Evolutionary conservation across 2,888 invertebrate species (phyloP), one percentile per base, ranked within the genome.

Genomic region (Trypoxylon attenuatum): DNA sequence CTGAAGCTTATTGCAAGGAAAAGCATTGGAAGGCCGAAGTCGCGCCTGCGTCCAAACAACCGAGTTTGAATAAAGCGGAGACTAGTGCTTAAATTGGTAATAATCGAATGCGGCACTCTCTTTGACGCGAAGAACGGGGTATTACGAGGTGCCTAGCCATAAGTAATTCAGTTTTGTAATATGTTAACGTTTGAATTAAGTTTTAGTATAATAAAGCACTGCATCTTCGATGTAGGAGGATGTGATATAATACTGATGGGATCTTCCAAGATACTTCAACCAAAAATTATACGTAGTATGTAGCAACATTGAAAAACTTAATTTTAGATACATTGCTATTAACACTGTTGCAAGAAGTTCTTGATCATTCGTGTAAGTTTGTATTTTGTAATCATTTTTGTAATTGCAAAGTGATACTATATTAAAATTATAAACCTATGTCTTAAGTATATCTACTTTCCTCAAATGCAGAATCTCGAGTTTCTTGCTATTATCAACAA

Each of bases 1-100:
- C n/a, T n/a, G n/a, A n/a, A n/a, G n/a, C n/a, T n/a, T 84, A 88
- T 70, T 88, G 88, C 73, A 82, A 80, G 67, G 80, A 80, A 51
- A 81, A 82, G 52, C 84, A 85, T n/a, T 87, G 87, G 88, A 81
- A 80, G 53, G 80, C 63, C 5, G 69, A 83, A 19, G 68, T 62
- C 5, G 77, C 81, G 21, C 54, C 29, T n/a, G 13, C 73, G 8
- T 47, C 58, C 45, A 64, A 67, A 19, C 21, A 66, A 25, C 16
- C 43, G 19, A 52, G 54, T 6, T 38, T 43, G n/a, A 52, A 41
- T 16, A 41, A 51, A 15, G 13, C 21, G 19, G 42, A 63, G 19
- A 43, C 18, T 16, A 50, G 49, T 16, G 41, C 5, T 54, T 54
- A 27, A 51, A 4, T 66, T 49, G 27, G 29, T 13, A 43, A 18